Evolutionary conservation across 1,140 invertebrate species (phyloP), one percentile per base, ranked within the genome.

Genomic region (Carcinoscorpius rotundicauda): DNA sequence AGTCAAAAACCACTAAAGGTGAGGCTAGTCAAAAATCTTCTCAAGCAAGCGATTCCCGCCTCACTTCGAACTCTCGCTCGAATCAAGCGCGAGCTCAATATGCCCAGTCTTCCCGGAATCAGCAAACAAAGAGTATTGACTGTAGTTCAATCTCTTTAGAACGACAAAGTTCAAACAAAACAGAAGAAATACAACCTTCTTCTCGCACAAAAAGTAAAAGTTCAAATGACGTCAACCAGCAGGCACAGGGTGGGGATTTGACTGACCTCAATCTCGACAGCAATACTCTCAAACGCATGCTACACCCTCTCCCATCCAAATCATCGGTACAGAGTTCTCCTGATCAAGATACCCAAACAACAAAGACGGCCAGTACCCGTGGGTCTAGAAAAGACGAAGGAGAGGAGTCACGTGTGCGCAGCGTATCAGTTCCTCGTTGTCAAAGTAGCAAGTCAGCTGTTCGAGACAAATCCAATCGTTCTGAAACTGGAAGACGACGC

Each of bases 251-350:
- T n/a, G 66, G 62, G 6, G 81, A 70, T 76, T 77, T 66, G 80
- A 78, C 51, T 76, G 71, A 64, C 6, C 64, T 73, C 9, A 72
- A 71, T 69, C 74, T 80, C 71, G 89, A 91, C 77, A 89, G 90
- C 69, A 90, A 88, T 75, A 94, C 91, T 3, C 79, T 97, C 68
- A 95, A 96, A 75, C 83, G 89, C 58, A 93, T 97, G 88, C 79
- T 97, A 67, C 94, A 95, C 72, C 92, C 92, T 49, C 88, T 97
- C 82, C 86, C 89, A 4, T 70, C 72, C 9, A 69, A 69, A 61
- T 70, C 69, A 55, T 68, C 73, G 50, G 66, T 68, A 4, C 88
- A 89, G 6, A 91, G 89, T 9, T 91, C 89, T 64, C 89, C 89
- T 6, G 90, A 93, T 80, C 88, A 90, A 85, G 85, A 87, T 1